A percentile compares a stretch with the other conserved stretches of the same genome.
These are phyloP conservation scores for Gymnocypris eckloni DNA, from an alignment of 2,797 vertebrate species.

Conservation along the genomic window DNA sequence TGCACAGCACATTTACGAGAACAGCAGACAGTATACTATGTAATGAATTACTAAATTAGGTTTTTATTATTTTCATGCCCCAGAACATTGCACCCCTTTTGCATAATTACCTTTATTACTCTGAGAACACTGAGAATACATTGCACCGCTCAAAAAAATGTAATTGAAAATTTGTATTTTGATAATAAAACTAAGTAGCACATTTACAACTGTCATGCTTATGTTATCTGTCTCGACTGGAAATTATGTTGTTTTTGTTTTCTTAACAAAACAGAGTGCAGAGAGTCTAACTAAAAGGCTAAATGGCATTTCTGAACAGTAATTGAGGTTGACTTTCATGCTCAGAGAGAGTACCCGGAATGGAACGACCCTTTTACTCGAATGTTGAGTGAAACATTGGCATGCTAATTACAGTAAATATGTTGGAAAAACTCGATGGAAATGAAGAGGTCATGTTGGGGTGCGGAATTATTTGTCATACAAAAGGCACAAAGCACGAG, in stretches of 20 bases:
- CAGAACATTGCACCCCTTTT: slow-evolving; percentile 41
- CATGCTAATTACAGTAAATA: slow-evolving; percentile 61
- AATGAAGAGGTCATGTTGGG: slow-evolving; percentile 52
- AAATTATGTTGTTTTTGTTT: slow-evolving; percentile 48
- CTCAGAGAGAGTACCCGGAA: slow-evolving; percentile 30
- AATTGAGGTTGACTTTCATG: slow-evolving; percentile 60
- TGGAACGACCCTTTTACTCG: slow-evolving; percentile 48
- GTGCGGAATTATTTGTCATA: slow-evolving; percentile 56
- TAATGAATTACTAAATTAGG: slow-evolving; percentile 45
- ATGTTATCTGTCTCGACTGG: slow-evolving; percentile 23
- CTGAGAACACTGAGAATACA: slow-evolving; percentile 16
- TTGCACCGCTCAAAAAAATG: slow-evolving; percentile 24
- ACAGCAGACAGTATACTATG: slow-evolving; percentile 30
- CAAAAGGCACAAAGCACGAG: slow-evolving; percentile 45
- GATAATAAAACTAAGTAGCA: slow-evolving; percentile 46
- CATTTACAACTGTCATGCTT: slow-evolving; percentile 37
- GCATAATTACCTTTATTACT: slow-evolving; percentile 46
- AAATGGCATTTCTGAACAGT: slow-evolving; percentile 56
- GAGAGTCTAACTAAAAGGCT: slow-evolving; percentile 56
- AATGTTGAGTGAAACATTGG: slow-evolving; percentile 46
- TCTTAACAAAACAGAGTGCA: slow-evolving; percentile 46
- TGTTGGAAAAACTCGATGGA: slow-evolving; percentile 32
- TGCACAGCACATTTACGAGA: slow-evolving; percentile 27
- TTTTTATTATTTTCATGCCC: slow-evolving; percentile 49
- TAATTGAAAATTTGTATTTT: slow-evolving; percentile 52